A percentile compares a stretch with the other conserved stretches of the same genome.
These are phyloP conservation scores for Ictinia mississippiensis DNA, from an alignment of 2,797 vertebrate species.

Conservation along the genomic window DNA sequence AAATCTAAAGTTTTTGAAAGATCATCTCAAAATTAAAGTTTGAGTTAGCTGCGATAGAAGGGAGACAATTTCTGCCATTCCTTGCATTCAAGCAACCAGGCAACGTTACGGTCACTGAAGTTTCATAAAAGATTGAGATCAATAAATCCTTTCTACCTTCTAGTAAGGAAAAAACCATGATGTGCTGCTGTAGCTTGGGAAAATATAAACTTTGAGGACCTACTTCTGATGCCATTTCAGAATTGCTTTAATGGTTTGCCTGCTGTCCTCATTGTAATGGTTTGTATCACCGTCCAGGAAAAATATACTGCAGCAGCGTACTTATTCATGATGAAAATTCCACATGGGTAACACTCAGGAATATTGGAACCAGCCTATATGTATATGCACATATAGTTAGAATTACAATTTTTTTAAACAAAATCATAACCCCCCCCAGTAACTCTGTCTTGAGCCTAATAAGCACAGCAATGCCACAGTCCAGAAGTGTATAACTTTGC, in stretches of 20 bases:
- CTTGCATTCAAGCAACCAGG: background rate
- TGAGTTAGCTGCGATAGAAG: background rate
- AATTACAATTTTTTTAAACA: background rate
- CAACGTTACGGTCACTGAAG: background rate
- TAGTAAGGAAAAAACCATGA: background rate
- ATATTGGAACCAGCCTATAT: background rate
- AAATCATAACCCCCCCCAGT: background rate
- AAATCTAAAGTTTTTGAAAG: background rate
- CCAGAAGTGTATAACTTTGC: background rate
- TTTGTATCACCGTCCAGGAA: background rate
- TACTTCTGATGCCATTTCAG: background rate
- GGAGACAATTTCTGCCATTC: background rate
- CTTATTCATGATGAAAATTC: background rate
- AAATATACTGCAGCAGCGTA: background rate
- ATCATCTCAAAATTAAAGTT: background rate
- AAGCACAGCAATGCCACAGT: background rate
- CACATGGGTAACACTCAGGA: background rate
- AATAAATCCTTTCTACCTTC: background rate
- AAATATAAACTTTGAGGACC: background rate
- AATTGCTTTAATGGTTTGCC: background rate
- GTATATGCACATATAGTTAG: background rate
- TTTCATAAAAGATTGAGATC: background rate
- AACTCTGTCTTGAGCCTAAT: background rate
- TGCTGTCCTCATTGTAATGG: background rate
- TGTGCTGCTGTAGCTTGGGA: background rate